Evolutionary conservation across 2,888 invertebrate genomes (phyloP), one percentile per base, ranked within the genome.

Genomic region (Pogonocherus hispidulus): DNA sequence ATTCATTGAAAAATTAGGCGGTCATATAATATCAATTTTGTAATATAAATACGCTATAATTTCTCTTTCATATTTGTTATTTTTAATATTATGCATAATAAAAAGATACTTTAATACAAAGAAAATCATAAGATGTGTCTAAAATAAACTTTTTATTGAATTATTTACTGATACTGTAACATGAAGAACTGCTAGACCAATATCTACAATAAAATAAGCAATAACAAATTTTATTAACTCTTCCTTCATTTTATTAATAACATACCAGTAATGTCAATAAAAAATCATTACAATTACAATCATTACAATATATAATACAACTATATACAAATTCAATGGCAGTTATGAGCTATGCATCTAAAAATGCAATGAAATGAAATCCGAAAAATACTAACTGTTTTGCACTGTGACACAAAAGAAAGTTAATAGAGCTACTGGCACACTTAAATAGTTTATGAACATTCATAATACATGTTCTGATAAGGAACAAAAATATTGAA

Each of bases 311-410:
- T 49, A 69, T 67, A 72, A 66, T 72, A 70, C 59, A 59, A 23
- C 47, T 70, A 59, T 63, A 52, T 63, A 66, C 32, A 62, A 51
- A 57, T 66, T 47, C 59, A 72, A 77, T 78, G 78, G 78, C 78
- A 78, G 78, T 78, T 69, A 72, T 75, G 77, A 77, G 76, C 75
- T 76, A 76, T 75, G 70, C 32, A 37, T 68, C 70, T 70, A 64
- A 66, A 72, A 70, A 72, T 70, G 70, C 63, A 56, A 66, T 59
- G 62, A 69, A 71, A 69, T 32, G 41, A 66, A 47, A 63, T 49
- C 51, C 49, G 59, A 59, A 59, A 59, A 47, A 55, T 57, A 52
- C 37, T 0, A 32, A 66, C 54, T 59, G 44, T 66, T 35, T 18
- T 11, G n/a, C 16, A 32, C 11, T 55, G 20, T 20, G 20, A 35